These are phyloP conservation scores for Phylloscopus collybita DNA, from an alignment of 2,797 vertebrate species.

Conservation along the genomic window DNA sequence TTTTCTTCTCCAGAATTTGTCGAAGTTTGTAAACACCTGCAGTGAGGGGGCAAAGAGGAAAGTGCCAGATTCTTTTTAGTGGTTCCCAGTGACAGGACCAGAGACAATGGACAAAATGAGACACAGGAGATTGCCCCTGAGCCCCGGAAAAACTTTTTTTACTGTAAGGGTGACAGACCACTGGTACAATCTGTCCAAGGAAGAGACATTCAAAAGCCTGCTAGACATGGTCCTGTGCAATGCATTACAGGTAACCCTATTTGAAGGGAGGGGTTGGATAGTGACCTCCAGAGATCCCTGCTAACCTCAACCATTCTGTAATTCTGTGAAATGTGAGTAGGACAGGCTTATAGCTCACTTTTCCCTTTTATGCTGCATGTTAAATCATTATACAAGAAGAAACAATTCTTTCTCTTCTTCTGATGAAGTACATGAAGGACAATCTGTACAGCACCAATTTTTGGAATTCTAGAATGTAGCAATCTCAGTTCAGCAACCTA, in stretches of 20 bases:
- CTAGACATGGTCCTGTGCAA: background rate
- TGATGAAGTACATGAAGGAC: background rate
- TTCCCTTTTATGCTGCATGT: background rate
- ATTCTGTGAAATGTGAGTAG: background rate
- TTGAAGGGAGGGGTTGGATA: background rate
- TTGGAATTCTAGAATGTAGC: background rate
- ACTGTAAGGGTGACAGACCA: background rate
- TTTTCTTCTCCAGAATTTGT: background rate
- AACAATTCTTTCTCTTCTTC: background rate
- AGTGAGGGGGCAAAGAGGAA: background rate
- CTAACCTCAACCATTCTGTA: background rate
- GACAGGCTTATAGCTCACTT: background rate
- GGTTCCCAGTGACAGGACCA: background rate
- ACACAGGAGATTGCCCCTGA: background rate
- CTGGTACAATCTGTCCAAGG: background rate
- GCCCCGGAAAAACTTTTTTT: background rate
- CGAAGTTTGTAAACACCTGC: background rate
- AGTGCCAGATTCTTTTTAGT: background rate
- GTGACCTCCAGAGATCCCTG: background rate
- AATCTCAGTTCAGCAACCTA: background rate
- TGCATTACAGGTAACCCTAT: background rate
- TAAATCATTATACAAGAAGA: background rate
- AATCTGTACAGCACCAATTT: background rate
- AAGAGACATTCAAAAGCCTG: background rate
- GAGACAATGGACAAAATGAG: background rate